Evolutionary conservation across 2,113 vertebrate species (phyloP).

Genomic region (Ammodramus savannarum): DNA sequence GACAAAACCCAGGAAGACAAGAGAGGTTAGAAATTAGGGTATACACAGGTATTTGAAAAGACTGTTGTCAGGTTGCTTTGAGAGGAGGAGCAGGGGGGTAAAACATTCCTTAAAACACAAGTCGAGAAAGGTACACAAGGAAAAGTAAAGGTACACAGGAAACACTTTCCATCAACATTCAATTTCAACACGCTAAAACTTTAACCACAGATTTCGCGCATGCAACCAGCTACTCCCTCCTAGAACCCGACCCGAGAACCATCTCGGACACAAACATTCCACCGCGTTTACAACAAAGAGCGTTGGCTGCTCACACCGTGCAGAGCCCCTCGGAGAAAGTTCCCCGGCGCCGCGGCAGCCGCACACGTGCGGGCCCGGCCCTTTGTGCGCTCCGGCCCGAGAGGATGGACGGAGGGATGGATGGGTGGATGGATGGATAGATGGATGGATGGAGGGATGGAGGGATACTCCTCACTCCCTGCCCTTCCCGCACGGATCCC

Average conservation of each 20-base stretch:
- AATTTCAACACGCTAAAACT: neutral
- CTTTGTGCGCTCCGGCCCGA: neutral
- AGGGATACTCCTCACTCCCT: neutral
- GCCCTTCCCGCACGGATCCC: fast-evolving
- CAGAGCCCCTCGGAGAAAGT: neutral
- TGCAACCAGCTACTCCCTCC: fast-evolving
- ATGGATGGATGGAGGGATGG: neutral
- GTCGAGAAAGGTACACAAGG: neutral
- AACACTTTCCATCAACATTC: neutral
- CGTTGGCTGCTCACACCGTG: fast-evolving
- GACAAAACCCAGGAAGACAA: neutral
- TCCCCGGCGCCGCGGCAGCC: neutral
- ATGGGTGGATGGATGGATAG: neutral
- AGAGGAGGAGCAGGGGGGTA: fast-evolving
- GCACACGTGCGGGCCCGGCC: neutral
- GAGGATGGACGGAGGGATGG: neutral
- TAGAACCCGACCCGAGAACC: fast-evolving
- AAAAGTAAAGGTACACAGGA: neutral
- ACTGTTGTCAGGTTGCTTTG: neutral
- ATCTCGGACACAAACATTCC: fast-evolving
- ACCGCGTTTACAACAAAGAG: fast-evolving
- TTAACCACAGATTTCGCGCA: fast-evolving
- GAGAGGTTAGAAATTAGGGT: neutral
- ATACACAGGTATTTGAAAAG: neutral
- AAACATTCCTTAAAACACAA: neutral